Base-by-base conservation (phyloP, 2,888 invertebrate genomes). In the Cartodere bifasciata region DNA sequence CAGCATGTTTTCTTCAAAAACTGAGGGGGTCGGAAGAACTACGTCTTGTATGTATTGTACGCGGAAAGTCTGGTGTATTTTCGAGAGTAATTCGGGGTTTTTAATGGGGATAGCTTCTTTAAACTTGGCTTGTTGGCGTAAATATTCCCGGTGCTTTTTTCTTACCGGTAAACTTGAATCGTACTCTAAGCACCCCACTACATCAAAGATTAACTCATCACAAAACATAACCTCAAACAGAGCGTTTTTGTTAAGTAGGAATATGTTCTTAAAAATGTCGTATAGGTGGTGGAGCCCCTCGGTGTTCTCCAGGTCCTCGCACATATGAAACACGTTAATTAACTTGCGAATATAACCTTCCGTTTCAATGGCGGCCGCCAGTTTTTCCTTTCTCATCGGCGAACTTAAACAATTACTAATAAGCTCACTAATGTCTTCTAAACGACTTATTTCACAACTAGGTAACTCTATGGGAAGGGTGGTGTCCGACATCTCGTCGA, bases 1-100 rank as follows among this genome's bases (percentile, higher is more conserved):
- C 43, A 98, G 72, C 76, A 97, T 81, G 61, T 97, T 98, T 62
- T 99, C 99, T 59, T 99, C 99, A 63, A 97, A 98, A 49, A 99
- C 88, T 45, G 94, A 94, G 7, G 98, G 97, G 28, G 97, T 91
- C 13, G 98, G 98, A 55, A 99, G 68, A 50, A 98, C 97, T 49
- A 97, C 94, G 65, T 99, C 98, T 57, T 88, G 87, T 52, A 98
- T 95, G 64, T 99, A 99, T 68, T 99, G 98, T 53, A 98, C 95
- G 60, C 97, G 77, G 65, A 95, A 98, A 33, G 97, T 98, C 66
- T 98, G 97, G 65, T 99, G 98, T 48, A 99, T 99, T 72, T 98
- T 99, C 33, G 90, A 84, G 48, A 92, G 68, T 44, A 99, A 71
- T 64, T 97, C 97, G 41, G 75, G 73, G 63, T 95, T 95, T 53